Evolutionary conservation across 2,888 invertebrate species (phyloP), one percentile per base, ranked within the genome.

Genomic region (Candidula unifasciata): DNA sequence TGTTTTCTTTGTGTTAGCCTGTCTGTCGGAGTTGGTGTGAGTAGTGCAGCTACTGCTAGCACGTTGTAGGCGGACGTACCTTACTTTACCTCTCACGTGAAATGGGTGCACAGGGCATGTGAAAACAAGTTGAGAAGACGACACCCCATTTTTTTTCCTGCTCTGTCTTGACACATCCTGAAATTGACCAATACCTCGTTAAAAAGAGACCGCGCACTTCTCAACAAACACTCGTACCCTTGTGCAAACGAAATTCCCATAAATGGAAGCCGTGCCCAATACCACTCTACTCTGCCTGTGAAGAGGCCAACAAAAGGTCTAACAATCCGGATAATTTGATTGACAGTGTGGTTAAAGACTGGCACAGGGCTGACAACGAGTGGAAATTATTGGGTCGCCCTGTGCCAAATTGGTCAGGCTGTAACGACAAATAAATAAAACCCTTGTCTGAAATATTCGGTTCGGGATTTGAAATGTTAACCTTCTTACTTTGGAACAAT

Each of bases 311-410:
- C 76, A 76, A 76, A 57, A 60, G 37, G n/a, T 30, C 76, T 57
- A 30, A 60, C 76, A 60, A 60, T 10, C 57, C 76, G 76, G 37
- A 76, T 57, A 76, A 76, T 76, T 76, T 76, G 54, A 57, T 44
- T 30, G 76, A 44, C 52, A 76, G 8, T 21, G 76, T 57, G 10
- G 57, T 57, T 30, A 76, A 76, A 76, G 76, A 76, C 57, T 76
- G 60, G 60, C 76, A 60, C 10, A n/a, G 37, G 18, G 1, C 18
- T 16, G 2, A 21, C 54, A 76, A 57, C 54, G 33, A 54, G 74
- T 54, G 74, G 74, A 76, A 76, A 35, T 57, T 27, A 76, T 76
- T 76, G 57, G 35, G 57, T 76, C 57, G 57, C 73, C n/a, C 33
- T 18, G 30, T 76, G 76, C 60, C 76, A 76, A 27, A n/a, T 76